Percentiles rank a stretch among this genome's conserved stretches.
Conservation (phyloP, 2,888 invertebrate species). For the Mylabris sibirica region DNA sequence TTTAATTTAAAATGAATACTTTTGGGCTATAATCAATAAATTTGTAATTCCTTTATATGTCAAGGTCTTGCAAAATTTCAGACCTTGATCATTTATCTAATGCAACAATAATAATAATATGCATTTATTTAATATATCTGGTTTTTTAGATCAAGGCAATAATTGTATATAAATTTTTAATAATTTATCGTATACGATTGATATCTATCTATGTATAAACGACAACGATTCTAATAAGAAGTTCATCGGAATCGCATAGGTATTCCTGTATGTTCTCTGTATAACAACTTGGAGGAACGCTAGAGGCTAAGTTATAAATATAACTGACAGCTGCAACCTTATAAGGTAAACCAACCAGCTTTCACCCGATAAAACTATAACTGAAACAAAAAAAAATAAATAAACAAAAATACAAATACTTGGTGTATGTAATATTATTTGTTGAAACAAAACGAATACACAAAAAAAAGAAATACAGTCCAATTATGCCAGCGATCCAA, state of each 20-base stretch:
- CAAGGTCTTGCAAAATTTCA: not conserved
- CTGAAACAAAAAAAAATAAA: not conserved
- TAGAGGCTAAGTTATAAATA: constrained; percentile 44
- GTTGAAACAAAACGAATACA: not conserved
- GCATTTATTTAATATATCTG: not conserved
- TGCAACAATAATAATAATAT: not conserved
- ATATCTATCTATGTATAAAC: not conserved
- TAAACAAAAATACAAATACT: not conserved
- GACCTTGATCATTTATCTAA: not conserved
- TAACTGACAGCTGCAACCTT: constrained; percentile 50
- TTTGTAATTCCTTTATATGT: not conserved
- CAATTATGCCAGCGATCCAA: not conserved
- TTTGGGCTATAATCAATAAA: not conserved
- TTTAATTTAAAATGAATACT: not conserved
- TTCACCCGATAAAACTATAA: constrained; percentile 37
- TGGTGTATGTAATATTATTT: not conserved
- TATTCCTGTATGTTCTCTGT: not conserved
- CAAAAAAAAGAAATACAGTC: not conserved
- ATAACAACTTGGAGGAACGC: constrained; percentile 24
- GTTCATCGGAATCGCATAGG: not conserved
- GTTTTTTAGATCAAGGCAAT: not conserved
- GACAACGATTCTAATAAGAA: not conserved
- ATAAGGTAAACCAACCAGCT: constrained; percentile 47
- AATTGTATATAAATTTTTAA: not conserved
- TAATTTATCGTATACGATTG: not conserved